Evolutionary conservation across 2,888 invertebrate species (phyloP), one percentile per base, ranked within the genome.

Genomic region (Caenorhabditis panamensis): DNA sequence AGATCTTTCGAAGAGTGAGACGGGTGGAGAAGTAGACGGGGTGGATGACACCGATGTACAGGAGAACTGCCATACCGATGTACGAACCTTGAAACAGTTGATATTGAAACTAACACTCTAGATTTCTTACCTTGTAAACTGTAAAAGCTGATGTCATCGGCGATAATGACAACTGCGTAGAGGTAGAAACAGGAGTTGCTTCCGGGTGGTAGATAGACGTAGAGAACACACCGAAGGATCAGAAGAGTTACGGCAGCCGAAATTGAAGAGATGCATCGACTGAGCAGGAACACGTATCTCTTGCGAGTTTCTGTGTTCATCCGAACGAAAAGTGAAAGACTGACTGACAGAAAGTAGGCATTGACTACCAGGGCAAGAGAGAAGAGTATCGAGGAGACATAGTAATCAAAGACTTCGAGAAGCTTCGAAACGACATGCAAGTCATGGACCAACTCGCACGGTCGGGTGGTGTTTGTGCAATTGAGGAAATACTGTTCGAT

Each of bases 41-140:
- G 41, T 64, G 51, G 20, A 73, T n/a, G n/a, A 73, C 73, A 16
- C 64, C 73, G 24, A 73, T 64, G 51, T 73, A 73, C 1, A 73
- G 51, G 16, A 73, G 51, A 5, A 59, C 20, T 0, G 73, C 73
- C 73, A 73, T 73, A 51, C 64, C 73, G 64, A 73, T 73, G 41
- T 73, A 73, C 4, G 73, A 13, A 13, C 71, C 71, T 72, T 31
- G 13, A 71, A 26, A 36, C 24, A 51, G 20, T 18, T 20, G 18
- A 36, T 16, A 37, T 37, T n/a, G 28, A n/a, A 13, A 22, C 11
- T 5, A n/a, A n/a, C n/a, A n/a, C n/a, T n/a, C n/a, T 11, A 13
- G 28, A 31, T 36, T 22, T 16, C 68, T 59, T 20, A 72, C 73
- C 73, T 64, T 73, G 73, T 13, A 73, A 54, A 73, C 64, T 64